A percentile compares a stretch with the other conserved stretches of the same genome.
Conservation (phyloP, 2,888 invertebrate genomes). For the Encarsia formosa region DNA sequence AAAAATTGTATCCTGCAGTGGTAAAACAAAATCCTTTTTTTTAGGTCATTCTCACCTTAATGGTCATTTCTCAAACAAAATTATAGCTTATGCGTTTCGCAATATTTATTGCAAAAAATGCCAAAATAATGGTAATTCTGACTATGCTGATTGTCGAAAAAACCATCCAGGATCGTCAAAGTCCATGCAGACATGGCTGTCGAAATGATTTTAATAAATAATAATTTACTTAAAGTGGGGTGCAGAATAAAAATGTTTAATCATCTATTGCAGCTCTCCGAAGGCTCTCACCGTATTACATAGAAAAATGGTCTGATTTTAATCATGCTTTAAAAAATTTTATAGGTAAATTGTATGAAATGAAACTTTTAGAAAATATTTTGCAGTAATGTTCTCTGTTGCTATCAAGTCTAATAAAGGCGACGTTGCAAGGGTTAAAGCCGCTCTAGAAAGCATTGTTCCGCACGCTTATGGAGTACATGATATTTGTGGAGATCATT, state of each 20-base stretch:
- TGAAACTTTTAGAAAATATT: constrained; percentile 24
- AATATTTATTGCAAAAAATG: no score
- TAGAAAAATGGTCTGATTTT: constrained; percentile 27
- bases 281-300: constrained; percentile 11
- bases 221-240: constrained; percentile 1
- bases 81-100: no score
- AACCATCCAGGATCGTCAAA: constrained; percentile 12
- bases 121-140: neutral
- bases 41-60: no score
- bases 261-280: constrained; percentile 9
- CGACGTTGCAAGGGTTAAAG: constrained; percentile 10
- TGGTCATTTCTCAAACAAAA: no score
- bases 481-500: constrained; percentile 14
- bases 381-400: constrained; percentile 12
- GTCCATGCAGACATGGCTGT: constrained; percentile 20
- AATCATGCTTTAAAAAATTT: constrained; percentile 13
- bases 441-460: constrained; percentile 11
- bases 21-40: no score
- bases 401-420: constrained; percentile 16
- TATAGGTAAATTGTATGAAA: constrained; percentile 17
- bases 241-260: constrained; percentile 11
- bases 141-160: constrained; percentile 17
- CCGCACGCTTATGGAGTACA: constrained; percentile 21
- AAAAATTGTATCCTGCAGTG: no score
- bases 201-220: constrained; percentile 15